phyloP scores from a whole-genome alignment of 2,888 invertebrate genomes.

The Cremastinae sp. region DNA sequence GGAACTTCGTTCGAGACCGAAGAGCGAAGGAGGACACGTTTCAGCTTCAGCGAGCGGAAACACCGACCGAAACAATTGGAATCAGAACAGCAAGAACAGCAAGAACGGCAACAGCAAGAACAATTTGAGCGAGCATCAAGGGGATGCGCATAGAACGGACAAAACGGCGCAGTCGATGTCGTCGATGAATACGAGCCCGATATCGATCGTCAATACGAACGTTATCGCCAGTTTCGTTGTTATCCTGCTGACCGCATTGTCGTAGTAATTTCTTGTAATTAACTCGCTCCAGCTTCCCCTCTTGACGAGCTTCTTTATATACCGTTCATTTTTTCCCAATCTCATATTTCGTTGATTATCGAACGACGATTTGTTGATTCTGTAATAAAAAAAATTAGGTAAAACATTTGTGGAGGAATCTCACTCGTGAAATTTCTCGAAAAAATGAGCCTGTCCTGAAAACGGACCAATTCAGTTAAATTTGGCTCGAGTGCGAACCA shows the following conservation, averaged over 20 bases:
- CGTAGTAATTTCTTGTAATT: conserved; percentile 57
- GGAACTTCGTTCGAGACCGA: conserved; percentile 61
- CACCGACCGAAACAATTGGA: conserved; percentile 60
- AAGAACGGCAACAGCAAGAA: conserved; percentile 50
- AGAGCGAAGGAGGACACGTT: conserved; percentile 61
- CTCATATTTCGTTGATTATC: background rate
- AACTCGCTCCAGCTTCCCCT: background rate
- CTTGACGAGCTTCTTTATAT: background rate
- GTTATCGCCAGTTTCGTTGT: conserved; percentile 36
- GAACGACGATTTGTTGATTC: background rate
- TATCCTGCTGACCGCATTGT: conserved; percentile 49
- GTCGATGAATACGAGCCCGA: conserved; percentile 67
- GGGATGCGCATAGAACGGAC: conserved; percentile 69
- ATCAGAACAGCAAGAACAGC: conserved; percentile 60
- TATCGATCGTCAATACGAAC: conserved; percentile 51
- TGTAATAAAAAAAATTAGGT: background rate
- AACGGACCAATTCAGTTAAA: too few relatives aligned
- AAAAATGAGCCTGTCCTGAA: background rate
- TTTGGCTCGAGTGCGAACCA: too few relatives aligned
- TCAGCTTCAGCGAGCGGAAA: conserved; percentile 59
- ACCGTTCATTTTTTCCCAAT: background rate
- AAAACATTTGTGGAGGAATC: background rate
- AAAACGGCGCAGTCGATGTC: conserved; percentile 76
- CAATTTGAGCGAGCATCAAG: conserved; percentile 14
- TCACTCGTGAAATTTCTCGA: background rate